Base-by-base conservation (phyloP, 2,797 vertebrate genomes). In the Channa striata region DNA sequence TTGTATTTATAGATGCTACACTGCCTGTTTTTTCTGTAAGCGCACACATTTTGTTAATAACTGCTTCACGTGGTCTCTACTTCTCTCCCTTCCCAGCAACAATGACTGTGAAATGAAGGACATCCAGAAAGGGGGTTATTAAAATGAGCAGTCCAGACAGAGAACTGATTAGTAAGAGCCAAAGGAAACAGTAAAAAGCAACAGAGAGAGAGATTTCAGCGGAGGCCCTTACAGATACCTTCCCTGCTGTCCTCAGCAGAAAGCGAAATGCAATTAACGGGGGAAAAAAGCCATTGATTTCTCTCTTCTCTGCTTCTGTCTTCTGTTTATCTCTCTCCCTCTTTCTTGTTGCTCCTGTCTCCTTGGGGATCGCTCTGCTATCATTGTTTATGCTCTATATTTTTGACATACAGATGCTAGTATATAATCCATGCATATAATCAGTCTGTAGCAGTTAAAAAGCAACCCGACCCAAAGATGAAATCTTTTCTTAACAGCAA, bases 161-260 rank as follows among this genome's bases (percentile, higher is more conserved):
- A 72, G 71, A 72, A 72, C 52, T 75, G 77, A 82, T 85, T 72
- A 82, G 57, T 3, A 16, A 67, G 36, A 19, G 48, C 19, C 60
- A 52, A 33, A 72, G 54, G 50, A 69, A 73, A 60, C 43, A 50
- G 50, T 6, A 69, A 52, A 36, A 49, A 54, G 59, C 72, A 68
- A 60, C n/a, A 56, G 50, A 72, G 64, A 74, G 52, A 73, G 81
- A 88, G 81, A 89, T 85, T 77, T 85, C 76, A 80, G 76, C 62
- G 67, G 67, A 68, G 78, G 58, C 65, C 71, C 73, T 64, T 80
- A 71, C 67, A 72, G 46, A 87, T 86, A 69, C 60, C 77, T 68
- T 87, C 75, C 46, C 80, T 91, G 91, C 92, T 92, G 84, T 86
- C 83, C 83, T 91, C 91, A 92, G 92, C 91, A 93, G 85, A 93